Conservation (phyloP, 2,888 invertebrate species). For the Xylophagus ater region DNA sequence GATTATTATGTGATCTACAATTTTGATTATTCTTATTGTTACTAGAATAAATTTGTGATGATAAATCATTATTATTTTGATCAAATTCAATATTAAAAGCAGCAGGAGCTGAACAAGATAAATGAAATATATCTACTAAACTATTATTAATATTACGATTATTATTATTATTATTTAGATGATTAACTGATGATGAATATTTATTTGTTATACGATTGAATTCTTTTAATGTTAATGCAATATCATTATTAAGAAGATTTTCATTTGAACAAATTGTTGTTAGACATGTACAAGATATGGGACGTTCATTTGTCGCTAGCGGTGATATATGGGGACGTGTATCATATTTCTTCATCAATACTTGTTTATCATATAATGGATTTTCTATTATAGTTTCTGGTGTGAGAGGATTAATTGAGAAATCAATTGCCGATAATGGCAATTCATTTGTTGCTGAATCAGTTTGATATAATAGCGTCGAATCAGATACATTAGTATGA, state of each 20-base stretch:
- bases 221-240: no score
- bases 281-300: slow-evolving; percentile 33
- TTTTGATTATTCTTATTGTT: background rate
- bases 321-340: slow-evolving; percentile 42
- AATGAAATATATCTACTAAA: slow-evolving; percentile 7
- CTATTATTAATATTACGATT: background rate
- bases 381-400: slow-evolving; percentile 24
- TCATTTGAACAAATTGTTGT: slow-evolving; percentile 16
- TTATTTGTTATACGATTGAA: no score
- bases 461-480: slow-evolving; percentile 31
- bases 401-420: slow-evolving; percentile 34
- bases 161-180: background rate
- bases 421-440: slow-evolving; percentile 51
- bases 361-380: slow-evolving; percentile 22
- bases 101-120: slow-evolving; percentile 15
- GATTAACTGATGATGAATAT: slow-evolving; percentile 9
- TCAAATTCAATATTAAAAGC: slow-evolving; percentile 5
- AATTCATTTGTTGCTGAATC: slow-evolving; percentile 58
- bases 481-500: slow-evolving; percentile 30
- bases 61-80: background rate
- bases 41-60: background rate
- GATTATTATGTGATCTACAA: background rate
- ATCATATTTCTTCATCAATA: slow-evolving; percentile 21
- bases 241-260: slow-evolving; percentile 12
- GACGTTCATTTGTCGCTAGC: slow-evolving; percentile 37